Evolutionary conservation across 2,797 vertebrate species (phyloP), one percentile per base, ranked within the genome.

Genomic region (Chelonia mydas): DNA sequence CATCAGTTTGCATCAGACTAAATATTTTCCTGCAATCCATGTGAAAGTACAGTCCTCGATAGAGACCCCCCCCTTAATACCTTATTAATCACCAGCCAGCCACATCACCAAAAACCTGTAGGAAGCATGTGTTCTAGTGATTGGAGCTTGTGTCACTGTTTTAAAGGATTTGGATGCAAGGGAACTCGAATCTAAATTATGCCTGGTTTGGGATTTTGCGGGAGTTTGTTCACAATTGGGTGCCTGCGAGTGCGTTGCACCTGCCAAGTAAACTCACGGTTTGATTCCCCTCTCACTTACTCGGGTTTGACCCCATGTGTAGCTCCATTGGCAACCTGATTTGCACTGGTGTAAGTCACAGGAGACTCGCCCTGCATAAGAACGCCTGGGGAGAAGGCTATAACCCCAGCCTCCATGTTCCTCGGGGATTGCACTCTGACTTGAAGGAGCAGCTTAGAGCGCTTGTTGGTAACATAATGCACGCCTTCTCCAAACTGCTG

Each of bases 1-100:
- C 95, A 89, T 90, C 91, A 87, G 55, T 95, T 90, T 90, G 87
- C 50, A 92, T 94, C 95, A 95, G 92, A 96, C 89, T 96, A 90
- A 94, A 92, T 97, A 91, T 94, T 94, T 83, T 87, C 83, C 50
- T 93, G 74, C 91, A 94, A 95, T 92, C 93, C 92, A 94, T 8
- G 65, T 95, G 94, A 92, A 94, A 96, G 90, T 92, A 91, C 90
- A 94, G 94, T 82, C 88, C 92, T 94, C 61, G 41, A 81, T 65
- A 91, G 87, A 77, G 95, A 95, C 85, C 57, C 31, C 55, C 55
- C 59, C 84, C 88, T 88, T 96, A 92, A 91, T 91, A 51, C 88
- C 90, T 91, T 68, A 94, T 93, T 92, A 94, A 96, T 96, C 84
- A 68, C 79, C 96, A 81, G 88, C 91, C 94, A 93, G 77, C 19